These are phyloP conservation scores for Pseudois nayaur DNA, from an alignment of 2,113 vertebrate genomes.

Conservation along the genomic window DNA sequence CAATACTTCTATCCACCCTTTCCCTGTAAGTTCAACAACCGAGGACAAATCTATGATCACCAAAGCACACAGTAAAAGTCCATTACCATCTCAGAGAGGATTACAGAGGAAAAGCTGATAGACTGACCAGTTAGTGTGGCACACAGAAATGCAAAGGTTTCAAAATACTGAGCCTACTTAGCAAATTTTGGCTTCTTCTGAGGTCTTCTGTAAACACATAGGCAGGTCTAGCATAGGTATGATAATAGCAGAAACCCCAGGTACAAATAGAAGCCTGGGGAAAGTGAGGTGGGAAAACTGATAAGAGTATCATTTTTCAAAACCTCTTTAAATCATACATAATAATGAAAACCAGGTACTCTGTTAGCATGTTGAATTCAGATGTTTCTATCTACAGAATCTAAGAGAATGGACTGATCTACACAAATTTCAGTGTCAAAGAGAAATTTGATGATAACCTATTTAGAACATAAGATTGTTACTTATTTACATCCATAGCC, in stretches of 20 bases:
- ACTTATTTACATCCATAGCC: neutral
- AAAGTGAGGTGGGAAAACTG: neutral
- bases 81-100: neutral
- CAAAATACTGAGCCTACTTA: neutral
- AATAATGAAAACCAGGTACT: neutral
- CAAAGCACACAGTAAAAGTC: neutral
- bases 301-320: neutral
- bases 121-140: neutral
- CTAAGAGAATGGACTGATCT: neutral
- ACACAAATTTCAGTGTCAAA: neutral
- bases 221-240: neutral
- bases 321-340: neutral
- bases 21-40: neutral
- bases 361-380: neutral
- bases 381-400: neutral
- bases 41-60: neutral
- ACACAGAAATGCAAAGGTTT: neutral
- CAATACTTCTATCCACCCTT: neutral
- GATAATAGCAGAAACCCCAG: neutral
- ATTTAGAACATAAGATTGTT: neutral
- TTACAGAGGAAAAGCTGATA: neutral
- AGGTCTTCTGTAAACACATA: neutral
- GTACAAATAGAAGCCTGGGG: neutral
- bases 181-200: neutral
- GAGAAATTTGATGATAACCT: neutral